Percentiles rank a stretch among this genome's conserved stretches.
These are phyloP conservation scores for Misgurnus mizolepis DNA, from an alignment of 2,113 vertebrate species.

Conservation along the genomic window DNA sequence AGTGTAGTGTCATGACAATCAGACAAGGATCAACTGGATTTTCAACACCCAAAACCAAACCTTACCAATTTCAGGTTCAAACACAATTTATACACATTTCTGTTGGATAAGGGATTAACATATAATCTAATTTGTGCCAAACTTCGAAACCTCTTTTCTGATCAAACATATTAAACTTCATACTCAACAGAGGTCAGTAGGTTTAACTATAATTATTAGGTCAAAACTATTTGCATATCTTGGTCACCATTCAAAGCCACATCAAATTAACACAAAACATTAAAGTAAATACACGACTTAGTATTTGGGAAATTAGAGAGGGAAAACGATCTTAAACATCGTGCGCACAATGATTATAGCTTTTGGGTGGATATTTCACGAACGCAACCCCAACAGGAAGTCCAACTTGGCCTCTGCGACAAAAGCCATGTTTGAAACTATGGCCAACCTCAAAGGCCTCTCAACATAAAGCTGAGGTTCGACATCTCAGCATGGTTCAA, in stretches of 20 bases:
- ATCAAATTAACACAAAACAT: too few relatives aligned
- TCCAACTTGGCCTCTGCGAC: not conserved
- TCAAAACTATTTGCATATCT: not conserved
- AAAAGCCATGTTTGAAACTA: conserved; percentile 60
- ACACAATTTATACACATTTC: too few relatives aligned
- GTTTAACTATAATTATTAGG: not conserved
- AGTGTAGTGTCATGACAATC: not conserved
- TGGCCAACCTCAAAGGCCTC: conserved; percentile 73
- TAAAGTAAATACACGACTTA: not conserved
- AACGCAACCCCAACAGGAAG: not conserved
- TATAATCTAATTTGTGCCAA: not conserved
- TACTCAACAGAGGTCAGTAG: not conserved
- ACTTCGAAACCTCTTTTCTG: not conserved
- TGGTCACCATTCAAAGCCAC: not conserved
- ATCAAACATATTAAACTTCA: too few relatives aligned
- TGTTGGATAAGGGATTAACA: too few relatives aligned
- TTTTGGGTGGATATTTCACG: not conserved
- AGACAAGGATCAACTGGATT: not conserved
- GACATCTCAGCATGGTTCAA: conserved; percentile 62
- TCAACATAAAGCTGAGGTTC: conserved; percentile 71
- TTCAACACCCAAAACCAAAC: not conserved
- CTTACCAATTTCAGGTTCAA: not conserved
- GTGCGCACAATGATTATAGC: not conserved
- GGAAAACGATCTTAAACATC: not conserved
- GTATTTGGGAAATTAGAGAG: not conserved